Evolutionary conservation across 2,888 invertebrate genomes (phyloP), one percentile per base, ranked within the genome.

Genomic region (Trachelus stipa): DNA sequence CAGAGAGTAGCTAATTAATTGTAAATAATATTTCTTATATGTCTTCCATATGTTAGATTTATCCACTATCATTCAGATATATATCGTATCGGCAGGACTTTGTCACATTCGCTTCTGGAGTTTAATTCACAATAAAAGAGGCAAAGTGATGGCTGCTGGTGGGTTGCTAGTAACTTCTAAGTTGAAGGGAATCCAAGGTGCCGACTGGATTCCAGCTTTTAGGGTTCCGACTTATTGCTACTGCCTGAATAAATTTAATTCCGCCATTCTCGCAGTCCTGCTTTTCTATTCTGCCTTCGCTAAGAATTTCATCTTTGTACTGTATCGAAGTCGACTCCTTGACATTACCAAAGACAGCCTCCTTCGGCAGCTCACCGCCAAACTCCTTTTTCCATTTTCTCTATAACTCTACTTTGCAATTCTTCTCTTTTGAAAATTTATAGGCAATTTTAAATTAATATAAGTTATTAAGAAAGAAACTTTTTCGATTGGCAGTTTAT

Each of bases 181-280:
- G 56, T 56, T 56, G 56, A 23, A 56, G 56, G 56, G 23, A 56
- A 23, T 9, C 56, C 56, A 56, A 56, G 56, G 56, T 56, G 78
- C 81, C 82, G 81, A 81, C 83, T 83, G 85, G 85, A 89, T 88
- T 88, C 88, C 86, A 82, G 84, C 87, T 88, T 89, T 88, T 87
- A 87, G 87, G 88, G 86, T 85, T 88, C 86, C 86, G 84, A 88
- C 87, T 89, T 89, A 90, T 90, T 90, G 90, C 85, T 87, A 88
- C 87, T 87, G 87, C 85, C 87, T 89, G 90, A 90, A 90, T 90
- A 90, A 90, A 90, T 90, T 90, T 88, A 89, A 90, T 90, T 88
- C 86, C 86, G 82, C 86, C 85, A 85, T 88, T 88, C 85, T 85
- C 84, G 81, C 82, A 79, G 81, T 83, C 81, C 79, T 81, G 84